These are phyloP conservation scores for honey bee (Apis mellifera) DNA, from an alignment of 1,140 invertebrate species.

Conservation along the genomic window Amel_HAv3.1 CM009933.2:6757501-6758000, in stretches of 20 bases:
- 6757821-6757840: constrained; percentile 37
- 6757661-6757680: neutral
- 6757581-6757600: too few species aligned
- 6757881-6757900: constrained; percentile 59
- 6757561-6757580: too few species aligned
- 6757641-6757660: too few species aligned
- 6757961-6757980: constrained; percentile 6
- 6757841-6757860: constrained; percentile 29
- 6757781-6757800: neutral
- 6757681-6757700: neutral
- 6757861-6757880: constrained; percentile 12
- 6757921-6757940: constrained; percentile 50
- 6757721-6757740: neutral
- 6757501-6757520: too few species aligned
- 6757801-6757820: constrained; percentile 42
- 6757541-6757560: too few species aligned
- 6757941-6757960: constrained; percentile 16
- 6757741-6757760: neutral
- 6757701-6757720: neutral
- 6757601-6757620: too few species aligned
- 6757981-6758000: constrained; percentile 45
- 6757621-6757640: too few species aligned
- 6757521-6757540: too few species aligned
- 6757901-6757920: constrained; percentile 55
- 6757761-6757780: constrained; percentile 8